These are phyloP conservation scores for Homalodisca vitripennis DNA, from an alignment of 1,140 invertebrate genomes.

Conservation along the genomic window DNA sequence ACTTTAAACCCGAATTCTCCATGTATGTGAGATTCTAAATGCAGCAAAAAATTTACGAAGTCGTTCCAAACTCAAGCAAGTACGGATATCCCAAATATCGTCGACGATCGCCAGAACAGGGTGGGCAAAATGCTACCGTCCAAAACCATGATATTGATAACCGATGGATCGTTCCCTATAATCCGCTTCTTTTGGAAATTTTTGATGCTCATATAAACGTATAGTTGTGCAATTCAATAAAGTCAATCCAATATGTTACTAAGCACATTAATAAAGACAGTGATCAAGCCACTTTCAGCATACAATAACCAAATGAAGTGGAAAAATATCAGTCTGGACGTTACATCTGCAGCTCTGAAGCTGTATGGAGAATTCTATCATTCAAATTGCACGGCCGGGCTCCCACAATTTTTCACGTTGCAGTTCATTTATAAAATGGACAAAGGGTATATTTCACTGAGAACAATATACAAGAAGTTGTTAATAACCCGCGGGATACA, in stretches of 20 bases:
- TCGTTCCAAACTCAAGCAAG: constrained; percentile 41
- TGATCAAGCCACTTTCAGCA: background rate
- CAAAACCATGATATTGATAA: constrained; percentile 41
- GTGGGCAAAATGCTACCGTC: constrained; percentile 26
- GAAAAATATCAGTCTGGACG: constrained; percentile 42
- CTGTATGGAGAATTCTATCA: constrained; percentile 47
- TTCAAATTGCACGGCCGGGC: constrained; percentile 46
- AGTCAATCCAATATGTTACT: constrained; percentile 46
- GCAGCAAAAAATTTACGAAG: constrained; percentile 50
- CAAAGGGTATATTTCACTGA: constrained; percentile 43
- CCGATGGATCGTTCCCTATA: constrained; percentile 49
- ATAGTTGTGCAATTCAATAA: constrained; percentile 47
- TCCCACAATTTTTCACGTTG: constrained; percentile 46
- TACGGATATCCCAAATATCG: constrained; percentile 48
- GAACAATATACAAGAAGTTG: constrained; percentile 26
- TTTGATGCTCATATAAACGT: constrained; percentile 49
- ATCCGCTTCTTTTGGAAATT: constrained; percentile 44
- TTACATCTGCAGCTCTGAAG: constrained; percentile 50
- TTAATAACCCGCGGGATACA: constrained; percentile 1
- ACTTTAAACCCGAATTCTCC: constrained; percentile 49
- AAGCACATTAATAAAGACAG: constrained; percentile 51
- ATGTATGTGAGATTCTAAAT: constrained; percentile 53
- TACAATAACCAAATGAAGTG: constrained; percentile 1
- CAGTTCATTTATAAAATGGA: constrained; percentile 45
- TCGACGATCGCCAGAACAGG: constrained; percentile 34